Base-by-base conservation (phyloP, 2,113 vertebrate species). In the Centropus bengalensis region DNA sequence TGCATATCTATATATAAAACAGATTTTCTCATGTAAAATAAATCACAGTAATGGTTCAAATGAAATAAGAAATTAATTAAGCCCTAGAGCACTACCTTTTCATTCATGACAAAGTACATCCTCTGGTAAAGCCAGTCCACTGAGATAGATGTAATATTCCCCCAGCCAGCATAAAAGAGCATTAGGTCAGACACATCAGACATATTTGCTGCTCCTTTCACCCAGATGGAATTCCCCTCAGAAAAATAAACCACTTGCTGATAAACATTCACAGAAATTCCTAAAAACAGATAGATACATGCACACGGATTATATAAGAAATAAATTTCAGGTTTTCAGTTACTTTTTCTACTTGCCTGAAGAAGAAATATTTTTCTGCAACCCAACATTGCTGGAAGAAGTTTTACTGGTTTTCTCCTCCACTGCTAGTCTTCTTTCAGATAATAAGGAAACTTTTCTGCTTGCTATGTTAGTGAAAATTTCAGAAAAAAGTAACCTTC, bases 61-160 rank as follows among this genome's bases (percentile, higher is more conserved):
- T 80, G 14, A 86, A 89, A 45, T 52, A 79, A 70, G 33, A 93
- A 63, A 77, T 85, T 36, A 69, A 52, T 92, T 88, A 87, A 93
- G 79, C 52, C 73, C 87, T 59, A 51, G 52, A 94, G 71, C 88
- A 87, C 91, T 94, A 98, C 98, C 98, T 96, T 96, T 86, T 95
- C 91, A 83, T 96, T 95, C 96, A 98, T 98, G 86, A 98, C 93
- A 94, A 98, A 98, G 88, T 98, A 98, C 17, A 98, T 96, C 76
- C 71, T 98, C 71, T 96, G 91, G 92, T 98, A 97, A 90, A 98
- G 97, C 98, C 98, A 98, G 42, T 98, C 98, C 71, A 98, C 33
- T 26, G 97, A 98, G 88, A 98, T 93, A 38, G 98, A 98, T 3
- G 81, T 96, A 96, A 98, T 97, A 60, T 93, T 95, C 36, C 96